A percentile compares a stretch with the other conserved stretches of the same genome.
Conservation (phyloP, 2,797 vertebrate species). For the Rachycentron canadum region DNA sequence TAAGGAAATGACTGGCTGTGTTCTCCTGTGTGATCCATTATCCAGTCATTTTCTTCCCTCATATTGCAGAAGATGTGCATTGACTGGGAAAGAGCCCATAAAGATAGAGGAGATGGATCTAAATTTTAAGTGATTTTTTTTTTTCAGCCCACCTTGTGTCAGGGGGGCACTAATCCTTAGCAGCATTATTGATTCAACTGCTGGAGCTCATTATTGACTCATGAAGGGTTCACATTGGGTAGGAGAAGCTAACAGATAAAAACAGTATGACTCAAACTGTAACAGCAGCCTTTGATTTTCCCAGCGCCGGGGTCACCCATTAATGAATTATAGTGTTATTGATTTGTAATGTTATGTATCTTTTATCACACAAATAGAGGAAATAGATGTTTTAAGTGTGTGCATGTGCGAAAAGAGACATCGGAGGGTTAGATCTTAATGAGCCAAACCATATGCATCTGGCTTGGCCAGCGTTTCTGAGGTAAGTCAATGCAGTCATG, state of each 20-base stretch:
- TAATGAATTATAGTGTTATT: conserved; percentile 32
- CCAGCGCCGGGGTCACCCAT: conserved; percentile 2
- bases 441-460: conserved; percentile 18
- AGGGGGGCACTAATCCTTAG: conserved; percentile 60
- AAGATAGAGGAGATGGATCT: conserved; percentile 32
- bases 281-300: conserved; percentile 5
- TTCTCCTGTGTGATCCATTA: conserved; percentile 21
- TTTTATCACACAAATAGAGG: conserved; percentile 7
- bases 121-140: conserved; percentile 40
- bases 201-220: conserved; percentile 73
- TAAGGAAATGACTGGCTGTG: neutral
- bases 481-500: conserved; percentile 36
- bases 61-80: conserved; percentile 26
- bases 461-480: conserved; percentile 30
- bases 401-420: conserved; percentile 4
- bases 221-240: conserved; percentile 52
- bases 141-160: conserved; percentile 50
- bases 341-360: conserved; percentile 4
- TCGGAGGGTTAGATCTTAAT: conserved; percentile 15
- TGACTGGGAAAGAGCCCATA: conserved; percentile 33
- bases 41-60: conserved; percentile 10
- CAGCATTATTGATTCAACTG: conserved; percentile 60
- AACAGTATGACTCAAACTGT: conserved; percentile 40
- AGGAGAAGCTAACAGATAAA: conserved; percentile 46
- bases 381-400: conserved; percentile 7